Evolutionary conservation across 2,113 vertebrate species (phyloP).

Genomic region (Phrynosoma blainvillii): DNA sequence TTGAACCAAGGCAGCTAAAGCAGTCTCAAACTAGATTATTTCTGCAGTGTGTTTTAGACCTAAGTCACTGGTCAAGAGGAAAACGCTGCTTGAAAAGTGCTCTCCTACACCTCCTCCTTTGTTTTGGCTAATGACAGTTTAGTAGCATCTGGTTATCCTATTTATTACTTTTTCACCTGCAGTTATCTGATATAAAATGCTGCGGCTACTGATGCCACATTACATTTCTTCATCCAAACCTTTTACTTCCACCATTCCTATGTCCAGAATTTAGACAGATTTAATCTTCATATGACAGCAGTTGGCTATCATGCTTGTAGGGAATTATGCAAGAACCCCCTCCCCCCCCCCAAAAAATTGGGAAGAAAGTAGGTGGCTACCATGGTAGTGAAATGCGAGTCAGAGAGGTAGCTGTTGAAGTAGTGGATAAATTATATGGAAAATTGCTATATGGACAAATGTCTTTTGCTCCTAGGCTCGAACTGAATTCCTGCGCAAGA

Average conservation of each 20-base stretch:
- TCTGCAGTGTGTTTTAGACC: no score
- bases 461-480: constrained; percentile 78
- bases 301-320: not conserved
- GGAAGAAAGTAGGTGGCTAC: not conserved
- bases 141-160: no score
- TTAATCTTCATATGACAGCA: not conserved
- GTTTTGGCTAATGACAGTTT: no score
- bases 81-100: no score
- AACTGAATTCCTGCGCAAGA: constrained; percentile 84
- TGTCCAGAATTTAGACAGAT: not conserved
- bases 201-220: no score
- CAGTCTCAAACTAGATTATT: no score
- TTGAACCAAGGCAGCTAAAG: no score
- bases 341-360: not conserved
- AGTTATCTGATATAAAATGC: no score
- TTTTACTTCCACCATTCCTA: not conserved
- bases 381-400: not conserved
- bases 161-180: no score
- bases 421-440: not conserved
- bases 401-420: not conserved
- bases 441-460: not conserved
- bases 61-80: no score
- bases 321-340: not conserved
- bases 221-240: no score
- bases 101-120: no score